Evolutionary conservation across 2,888 invertebrate genomes (phyloP).

Genomic region (Tipula unca): DNA sequence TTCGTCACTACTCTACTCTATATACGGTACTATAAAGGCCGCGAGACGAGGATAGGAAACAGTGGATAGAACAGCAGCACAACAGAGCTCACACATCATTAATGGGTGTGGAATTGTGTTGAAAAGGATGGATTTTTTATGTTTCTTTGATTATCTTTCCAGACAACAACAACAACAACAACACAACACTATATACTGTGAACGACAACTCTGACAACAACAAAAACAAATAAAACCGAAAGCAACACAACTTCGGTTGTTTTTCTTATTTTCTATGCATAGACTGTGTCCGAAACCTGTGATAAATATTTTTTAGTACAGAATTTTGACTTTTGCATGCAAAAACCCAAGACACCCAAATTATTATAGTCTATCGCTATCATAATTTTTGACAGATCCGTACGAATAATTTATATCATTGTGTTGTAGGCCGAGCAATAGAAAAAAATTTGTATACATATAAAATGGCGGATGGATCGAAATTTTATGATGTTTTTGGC

Average conservation of each 20-base stretch:
- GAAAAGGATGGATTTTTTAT: constrained; percentile 16
- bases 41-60: not conserved
- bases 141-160: constrained; percentile 18
- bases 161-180: not conserved
- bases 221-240: not conserved
- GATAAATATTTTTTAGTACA: too few species aligned
- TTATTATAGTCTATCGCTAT: too few species aligned
- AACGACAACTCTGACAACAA: not conserved
- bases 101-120: not conserved
- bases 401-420: too few species aligned
- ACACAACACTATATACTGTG: not conserved
- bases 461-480: too few species aligned
- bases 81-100: not conserved
- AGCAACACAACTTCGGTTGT: not conserved
- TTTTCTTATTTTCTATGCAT: not conserved
- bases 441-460: too few species aligned
- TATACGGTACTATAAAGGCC: not conserved
- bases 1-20: not conserved
- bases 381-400: too few species aligned
- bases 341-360: too few species aligned
- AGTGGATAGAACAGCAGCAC: not conserved
- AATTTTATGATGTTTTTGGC: too few species aligned
- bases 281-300: too few species aligned
- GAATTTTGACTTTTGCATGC: too few species aligned
- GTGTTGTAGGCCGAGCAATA: too few species aligned